Conservation (phyloP, 1,140 invertebrate species). For the Brachionus calyciflorus region DNA sequence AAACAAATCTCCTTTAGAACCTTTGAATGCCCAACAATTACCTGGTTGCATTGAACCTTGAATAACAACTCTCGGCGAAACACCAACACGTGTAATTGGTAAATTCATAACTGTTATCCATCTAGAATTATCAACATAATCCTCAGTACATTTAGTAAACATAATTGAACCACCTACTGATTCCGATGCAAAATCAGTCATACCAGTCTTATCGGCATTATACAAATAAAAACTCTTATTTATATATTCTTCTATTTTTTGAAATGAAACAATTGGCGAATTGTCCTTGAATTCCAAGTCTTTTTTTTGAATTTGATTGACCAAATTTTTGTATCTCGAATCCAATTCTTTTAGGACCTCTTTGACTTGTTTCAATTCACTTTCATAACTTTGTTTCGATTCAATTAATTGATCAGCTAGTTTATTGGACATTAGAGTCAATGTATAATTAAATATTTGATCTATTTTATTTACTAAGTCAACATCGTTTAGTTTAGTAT, state of each 20-base stretch:
- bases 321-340: neutral
- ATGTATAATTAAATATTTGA: slow-evolving; percentile 29
- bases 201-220: slow-evolving; percentile 46
- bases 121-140: slow-evolving; percentile 14
- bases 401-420: slow-evolving; percentile 27
- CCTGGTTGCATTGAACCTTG: slow-evolving; percentile 44
- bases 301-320: neutral
- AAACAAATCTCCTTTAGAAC: slow-evolving; percentile 21
- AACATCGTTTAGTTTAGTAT: neutral
- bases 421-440: neutral
- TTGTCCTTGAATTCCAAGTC: neutral
- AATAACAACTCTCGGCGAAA: slow-evolving; percentile 10
- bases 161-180: slow-evolving; percentile 9
- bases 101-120: slow-evolving; percentile 28
- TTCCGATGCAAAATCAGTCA: slow-evolving; percentile 40
- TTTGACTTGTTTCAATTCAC: slow-evolving; percentile 28
- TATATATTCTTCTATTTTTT: slow-evolving; percentile 44
- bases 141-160: slow-evolving; percentile 30
- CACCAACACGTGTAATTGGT: neutral
- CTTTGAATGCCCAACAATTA: slow-evolving; percentile 46
- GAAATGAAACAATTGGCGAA: neutral
- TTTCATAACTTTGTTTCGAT: slow-evolving; percentile 15
- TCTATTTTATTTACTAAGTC: slow-evolving; percentile 7
- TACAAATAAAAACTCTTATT: slow-evolving; percentile 43
- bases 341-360: slow-evolving; percentile 23